phyloP scores from a whole-genome alignment of 2,113 vertebrate genomes.

The Rutilus rutilus region DNA sequence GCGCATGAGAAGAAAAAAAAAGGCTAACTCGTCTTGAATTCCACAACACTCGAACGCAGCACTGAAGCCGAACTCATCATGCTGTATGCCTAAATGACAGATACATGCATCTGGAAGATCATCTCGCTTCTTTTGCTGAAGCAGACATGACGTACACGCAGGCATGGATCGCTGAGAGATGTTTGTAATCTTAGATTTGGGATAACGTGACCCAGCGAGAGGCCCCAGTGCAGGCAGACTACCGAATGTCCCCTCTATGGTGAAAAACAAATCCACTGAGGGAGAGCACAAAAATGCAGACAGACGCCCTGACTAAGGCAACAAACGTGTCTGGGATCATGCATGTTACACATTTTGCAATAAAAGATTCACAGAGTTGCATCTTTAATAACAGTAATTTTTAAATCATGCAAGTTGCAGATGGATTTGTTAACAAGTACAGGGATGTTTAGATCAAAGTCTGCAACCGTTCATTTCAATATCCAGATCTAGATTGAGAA shows the following conservation, averaged over 20 bases:
- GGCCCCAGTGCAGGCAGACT: conserved; percentile 1
- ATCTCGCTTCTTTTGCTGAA: neutral
- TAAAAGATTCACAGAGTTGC: neutral
- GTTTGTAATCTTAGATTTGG: conserved; percentile 37
- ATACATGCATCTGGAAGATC: neutral
- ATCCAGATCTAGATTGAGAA: neutral
- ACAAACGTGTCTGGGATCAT: neutral
- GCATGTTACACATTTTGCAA: neutral
- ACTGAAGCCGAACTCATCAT: neutral
- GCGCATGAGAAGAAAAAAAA: conserved; percentile 3
- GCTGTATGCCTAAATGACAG: neutral
- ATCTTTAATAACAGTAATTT: neutral
- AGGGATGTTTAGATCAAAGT: neutral
- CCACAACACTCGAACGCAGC: neutral
- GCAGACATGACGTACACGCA: neutral
- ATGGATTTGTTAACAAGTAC: neutral
- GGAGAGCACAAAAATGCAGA: conserved; percentile 4
- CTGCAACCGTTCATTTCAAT: neutral
- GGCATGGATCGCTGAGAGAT: neutral
- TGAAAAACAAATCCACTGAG: conserved; percentile 20
- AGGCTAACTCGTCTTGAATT: neutral
- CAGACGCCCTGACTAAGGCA: conserved; percentile 65
- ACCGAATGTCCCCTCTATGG: conserved; percentile 1
- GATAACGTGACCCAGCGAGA: conserved; percentile 20
- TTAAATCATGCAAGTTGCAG: neutral